Base-by-base conservation (phyloP, 1,140 invertebrate species). In the Coelopa frigida region DNA sequence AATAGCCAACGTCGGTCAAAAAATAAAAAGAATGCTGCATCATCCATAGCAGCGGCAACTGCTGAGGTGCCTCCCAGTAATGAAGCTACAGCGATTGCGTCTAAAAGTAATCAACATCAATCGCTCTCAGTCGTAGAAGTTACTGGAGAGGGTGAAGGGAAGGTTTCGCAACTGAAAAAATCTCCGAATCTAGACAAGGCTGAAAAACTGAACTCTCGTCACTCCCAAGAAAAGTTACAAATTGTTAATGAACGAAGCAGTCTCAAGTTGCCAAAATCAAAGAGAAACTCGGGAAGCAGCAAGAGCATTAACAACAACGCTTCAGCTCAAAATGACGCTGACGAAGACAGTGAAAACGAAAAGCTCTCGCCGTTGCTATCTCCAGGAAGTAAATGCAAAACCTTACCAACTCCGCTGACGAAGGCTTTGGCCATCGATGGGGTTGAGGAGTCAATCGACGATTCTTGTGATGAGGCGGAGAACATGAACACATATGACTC, bases 281-380 rank as follows among this genome's bases (percentile, higher is more conserved):
- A 26, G 10, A 45, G 46, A 46, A 20, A 46, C 33, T 47, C 48
- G 35, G 54, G 44, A 49, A 52, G 6, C 3, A 17, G 35, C 15
- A 46, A 48, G 12, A 46, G 27, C 40, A 10, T 46, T 37, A 44
- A 20, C 54, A 15, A 29, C 42, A 24, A 36, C 21, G 23, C 36
- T 37, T 35, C 32, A 27, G 17, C 49, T 23, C 32, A 45, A 18
- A 63, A 75, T 50, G 73, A 73, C 27, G 72, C 77, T 41, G 84
- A 85, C 61, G 83, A 84, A 54, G 85, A 88, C 56, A 88, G 85
- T 55, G 86, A 89, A 65, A 82, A 81, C 20, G 85, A 89, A 62
- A 81, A 87, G 56, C 65, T 87, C 17, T 88, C 85, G 24, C 85
- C 85, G 5, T 65, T 88, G 4, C 71, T 88, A 5, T 79, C 81